A percentile compares a stretch with the other conserved stretches of the same genome.
These are phyloP conservation scores for Eretmodus cyanostictus DNA, from an alignment of 2,113 vertebrate species.

Conservation along the genomic window DNA sequence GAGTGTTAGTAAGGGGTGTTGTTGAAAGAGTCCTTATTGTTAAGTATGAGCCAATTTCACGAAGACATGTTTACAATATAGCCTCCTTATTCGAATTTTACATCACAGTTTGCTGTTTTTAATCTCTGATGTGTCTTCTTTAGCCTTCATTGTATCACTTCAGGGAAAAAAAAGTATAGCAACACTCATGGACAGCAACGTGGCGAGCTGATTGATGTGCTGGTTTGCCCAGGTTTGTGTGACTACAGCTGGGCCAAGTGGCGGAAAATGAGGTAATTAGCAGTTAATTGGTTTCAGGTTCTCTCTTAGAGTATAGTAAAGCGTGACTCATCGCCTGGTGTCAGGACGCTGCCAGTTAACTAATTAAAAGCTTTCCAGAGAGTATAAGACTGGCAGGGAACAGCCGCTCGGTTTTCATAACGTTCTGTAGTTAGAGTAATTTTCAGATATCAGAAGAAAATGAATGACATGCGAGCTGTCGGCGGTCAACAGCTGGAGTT, in stretches of 20 bases:
- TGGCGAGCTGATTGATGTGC: neutral
- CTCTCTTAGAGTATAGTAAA: neutral
- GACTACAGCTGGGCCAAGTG: neutral
- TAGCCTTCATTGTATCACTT: neutral
- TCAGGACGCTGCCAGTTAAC: neutral
- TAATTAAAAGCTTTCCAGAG: neutral
- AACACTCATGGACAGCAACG: neutral
- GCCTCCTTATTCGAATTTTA: fast-evolving
- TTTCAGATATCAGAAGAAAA: neutral
- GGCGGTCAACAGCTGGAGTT: neutral
- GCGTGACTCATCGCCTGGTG: neutral
- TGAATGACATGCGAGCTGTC: neutral
- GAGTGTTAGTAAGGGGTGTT: neutral
- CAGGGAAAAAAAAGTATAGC: neutral
- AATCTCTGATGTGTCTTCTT: fast-evolving
- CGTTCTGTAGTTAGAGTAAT: neutral
- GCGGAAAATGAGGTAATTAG: neutral
- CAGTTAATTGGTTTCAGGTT: neutral
- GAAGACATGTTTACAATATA: neutral
- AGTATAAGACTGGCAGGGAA: neutral
- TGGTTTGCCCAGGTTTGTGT: neutral
- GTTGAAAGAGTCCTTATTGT: neutral
- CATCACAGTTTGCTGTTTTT: neutral
- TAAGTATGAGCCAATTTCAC: neutral
- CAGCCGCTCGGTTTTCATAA: neutral